Evolutionary conservation across 2,888 invertebrate genomes (phyloP).

Genomic region (Pheosia gnoma): DNA sequence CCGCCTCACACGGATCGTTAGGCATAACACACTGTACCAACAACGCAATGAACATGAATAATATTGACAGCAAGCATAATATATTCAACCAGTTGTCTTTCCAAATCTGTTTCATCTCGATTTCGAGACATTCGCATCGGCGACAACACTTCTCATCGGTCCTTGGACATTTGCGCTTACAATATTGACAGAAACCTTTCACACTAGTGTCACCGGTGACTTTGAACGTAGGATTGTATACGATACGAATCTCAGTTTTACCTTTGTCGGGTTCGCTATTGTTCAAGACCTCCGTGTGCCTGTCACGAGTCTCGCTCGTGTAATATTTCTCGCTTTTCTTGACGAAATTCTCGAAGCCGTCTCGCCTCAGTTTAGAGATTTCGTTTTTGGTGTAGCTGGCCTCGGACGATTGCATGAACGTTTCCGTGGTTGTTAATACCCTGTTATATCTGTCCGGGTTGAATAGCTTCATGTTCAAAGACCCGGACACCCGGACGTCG

Average conservation of each 20-base stretch:
- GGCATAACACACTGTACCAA: conserved; percentile 66
- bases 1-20: conserved; percentile 50
- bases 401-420: conserved; percentile 67
- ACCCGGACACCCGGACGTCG: conserved; percentile 68
- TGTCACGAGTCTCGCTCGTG: conserved; percentile 62
- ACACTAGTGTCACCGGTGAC: conserved; percentile 48
- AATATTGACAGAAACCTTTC: conserved; percentile 65
- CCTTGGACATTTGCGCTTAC: conserved; percentile 64
- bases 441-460: conserved; percentile 73
- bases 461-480: conserved; percentile 72
- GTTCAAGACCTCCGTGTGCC: conserved; percentile 62
- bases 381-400: conserved; percentile 73
- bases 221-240: conserved; percentile 77
- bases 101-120: conserved; percentile 64
- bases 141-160: conserved; percentile 69
- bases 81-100: conserved; percentile 77
- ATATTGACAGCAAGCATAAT: conserved; percentile 58
- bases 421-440: conserved; percentile 72
- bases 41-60: conserved; percentile 65
- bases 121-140: conserved; percentile 66
- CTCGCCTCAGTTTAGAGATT: conserved; percentile 56
- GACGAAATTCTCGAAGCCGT: conserved; percentile 73
- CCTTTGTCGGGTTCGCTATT: conserved; percentile 48
- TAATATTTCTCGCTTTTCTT: conserved; percentile 79
- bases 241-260: conserved; percentile 74